Evolutionary conservation across 2,113 vertebrate species (phyloP), one percentile per base, ranked within the genome.

Genomic region (Hypocryptadius cinnamomeus): DNA sequence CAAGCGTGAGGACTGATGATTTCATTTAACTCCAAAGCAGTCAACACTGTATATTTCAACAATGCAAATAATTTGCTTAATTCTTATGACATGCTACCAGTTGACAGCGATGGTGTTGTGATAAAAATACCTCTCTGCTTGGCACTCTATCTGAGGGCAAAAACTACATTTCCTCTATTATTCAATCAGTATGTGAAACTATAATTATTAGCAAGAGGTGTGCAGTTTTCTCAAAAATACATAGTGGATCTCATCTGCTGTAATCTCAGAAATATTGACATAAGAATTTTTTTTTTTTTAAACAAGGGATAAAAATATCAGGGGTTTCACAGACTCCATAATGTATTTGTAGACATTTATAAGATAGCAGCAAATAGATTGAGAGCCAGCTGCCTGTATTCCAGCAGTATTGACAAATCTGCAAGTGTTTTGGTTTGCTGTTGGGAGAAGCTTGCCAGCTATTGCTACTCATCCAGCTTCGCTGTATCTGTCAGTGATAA

Each of bases 11-110:
- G 72, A 83, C 47, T 63, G 76, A 70, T 51, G 30, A 91, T 80
- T 92, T 90, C 44, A 91, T 85, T 95, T 94, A 92, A 94, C 72
- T 91, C 81, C 74, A 24, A 83, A 89, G 31, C 27, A 84, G 56
- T 92, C 71, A 88, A 51, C 25, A 37, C 22, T 60, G 33, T 73
- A n/a, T 23, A 78, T 37, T 89, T 74, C 63, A 84, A 89, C 51
- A 56, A 74, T 48, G 17, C 44, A 82, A 71, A 82, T 51, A 3
- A 77, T 89, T 82, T 82, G 21, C 4, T 5, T 92, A 47, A 63
- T 85, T 87, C 57, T 82, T 87, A 54, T 28, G 45, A 65, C 25
- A 77, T 1, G 10, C 33, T 82, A 87, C 37, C 35, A 63, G 45
- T 50, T 79, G 54, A 82, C 15, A 68, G 37, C 1, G 2, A 72